These are phyloP conservation scores for Drosophila merina DNA, from an alignment of 2,888 invertebrate genomes.

Conservation along the genomic window DNA sequence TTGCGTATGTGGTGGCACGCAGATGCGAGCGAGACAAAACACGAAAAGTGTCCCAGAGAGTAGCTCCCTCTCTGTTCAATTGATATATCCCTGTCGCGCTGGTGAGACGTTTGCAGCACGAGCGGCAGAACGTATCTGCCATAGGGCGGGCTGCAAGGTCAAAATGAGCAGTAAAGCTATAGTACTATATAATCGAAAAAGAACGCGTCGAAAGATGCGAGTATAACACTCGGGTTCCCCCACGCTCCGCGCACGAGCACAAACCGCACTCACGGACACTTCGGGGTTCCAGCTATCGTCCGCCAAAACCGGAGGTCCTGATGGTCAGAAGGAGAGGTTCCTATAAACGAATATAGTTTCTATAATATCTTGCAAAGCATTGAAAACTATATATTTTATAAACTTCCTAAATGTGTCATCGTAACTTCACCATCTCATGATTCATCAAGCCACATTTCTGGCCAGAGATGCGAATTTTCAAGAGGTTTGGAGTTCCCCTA, in stretches of 20 bases:
- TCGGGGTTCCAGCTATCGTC: neutral
- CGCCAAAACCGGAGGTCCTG: constrained; percentile 1
- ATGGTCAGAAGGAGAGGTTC: neutral
- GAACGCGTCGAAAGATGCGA: constrained; percentile 13
- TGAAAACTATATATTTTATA: neutral
- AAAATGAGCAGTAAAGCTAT: constrained; percentile 21
- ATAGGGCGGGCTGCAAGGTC: constrained; percentile 40
- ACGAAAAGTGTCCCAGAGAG: constrained; percentile 32
- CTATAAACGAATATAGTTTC: constrained; percentile 2
- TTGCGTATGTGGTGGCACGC: constrained; percentile 49
- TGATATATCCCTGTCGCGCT: constrained; percentile 39
- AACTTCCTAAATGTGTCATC: constrained; percentile 12
- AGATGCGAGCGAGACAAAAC: constrained; percentile 56
- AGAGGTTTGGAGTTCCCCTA: neutral
- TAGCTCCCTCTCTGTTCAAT: constrained; percentile 35
- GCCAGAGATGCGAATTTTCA: constrained; percentile 9
- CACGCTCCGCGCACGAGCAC: constrained; percentile 10
- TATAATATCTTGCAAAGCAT: neutral
- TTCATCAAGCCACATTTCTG: constrained; percentile 26
- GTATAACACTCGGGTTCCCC: constrained; percentile 4
- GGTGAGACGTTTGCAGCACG: constrained; percentile 40
- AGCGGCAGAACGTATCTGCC: constrained; percentile 37
- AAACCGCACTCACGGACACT: constrained; percentile 28
- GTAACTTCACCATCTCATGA: constrained; percentile 16
- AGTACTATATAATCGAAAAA: constrained; percentile 10